phyloP scores from a whole-genome alignment of 2,113 vertebrate genomes.

The Calyptomena viridis region DNA sequence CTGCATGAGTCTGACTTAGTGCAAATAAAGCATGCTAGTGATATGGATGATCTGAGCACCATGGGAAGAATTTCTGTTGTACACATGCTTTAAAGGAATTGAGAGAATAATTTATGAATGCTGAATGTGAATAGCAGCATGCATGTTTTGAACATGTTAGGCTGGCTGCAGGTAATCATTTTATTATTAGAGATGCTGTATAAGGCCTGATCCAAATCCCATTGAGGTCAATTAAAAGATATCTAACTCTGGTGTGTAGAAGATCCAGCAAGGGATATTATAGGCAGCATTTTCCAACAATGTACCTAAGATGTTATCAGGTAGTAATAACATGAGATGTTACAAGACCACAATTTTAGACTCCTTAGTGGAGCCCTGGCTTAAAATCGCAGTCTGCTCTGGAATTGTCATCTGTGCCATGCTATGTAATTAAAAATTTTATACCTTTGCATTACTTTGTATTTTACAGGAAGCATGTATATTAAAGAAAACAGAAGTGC shows the following conservation, averaged over 20 bases:
- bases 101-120: not conserved
- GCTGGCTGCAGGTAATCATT: not conserved
- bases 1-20: not conserved
- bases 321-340: not conserved
- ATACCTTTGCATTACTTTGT: not conserved
- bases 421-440: not conserved
- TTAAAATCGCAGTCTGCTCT: not conserved
- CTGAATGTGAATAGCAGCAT: not conserved
- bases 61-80: not conserved
- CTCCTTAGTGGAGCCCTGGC: not conserved
- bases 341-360: not conserved
- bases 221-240: not conserved
- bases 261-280: not conserved
- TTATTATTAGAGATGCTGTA: not conserved
- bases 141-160: not conserved
- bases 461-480: not conserved
- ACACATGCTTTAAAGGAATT: not conserved
- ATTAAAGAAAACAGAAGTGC: not conserved
- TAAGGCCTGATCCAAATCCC: not conserved
- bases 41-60: not conserved
- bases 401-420: not conserved
- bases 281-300: not conserved
- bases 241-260: not conserved
- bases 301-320: not conserved
- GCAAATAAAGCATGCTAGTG: not conserved